Conservation (phyloP, 2,113 vertebrate genomes). For the Edolisoma coerulescens region DNA sequence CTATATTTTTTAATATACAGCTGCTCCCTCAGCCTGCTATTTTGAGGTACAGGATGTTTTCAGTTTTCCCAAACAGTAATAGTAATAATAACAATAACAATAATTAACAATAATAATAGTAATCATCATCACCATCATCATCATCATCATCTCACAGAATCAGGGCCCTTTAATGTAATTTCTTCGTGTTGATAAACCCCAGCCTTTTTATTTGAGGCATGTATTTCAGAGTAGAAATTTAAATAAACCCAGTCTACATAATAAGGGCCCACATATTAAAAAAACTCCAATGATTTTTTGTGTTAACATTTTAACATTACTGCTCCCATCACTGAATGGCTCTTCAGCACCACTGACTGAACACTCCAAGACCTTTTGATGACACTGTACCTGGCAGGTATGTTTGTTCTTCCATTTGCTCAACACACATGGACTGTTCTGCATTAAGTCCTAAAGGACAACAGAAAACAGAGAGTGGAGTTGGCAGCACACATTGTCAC, state of each 20-base stretch:
- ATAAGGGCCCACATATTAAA: background rate
- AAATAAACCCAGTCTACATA: slow-evolving; percentile 17
- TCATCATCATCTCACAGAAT: background rate
- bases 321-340: slow-evolving; percentile 16
- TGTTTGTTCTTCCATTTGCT: slow-evolving; percentile 93
- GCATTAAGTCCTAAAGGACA: slow-evolving; percentile 87
- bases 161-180: background rate
- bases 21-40: background rate
- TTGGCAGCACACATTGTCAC: slow-evolving; percentile 41
- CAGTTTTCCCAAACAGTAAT: background rate
- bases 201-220: background rate
- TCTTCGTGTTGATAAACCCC: background rate
- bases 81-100: background rate
- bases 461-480: slow-evolving; percentile 68
- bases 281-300: background rate
- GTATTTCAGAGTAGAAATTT: slow-evolving; percentile 2
- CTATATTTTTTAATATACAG: background rate
- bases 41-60: background rate
- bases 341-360: slow-evolving; percentile 45
- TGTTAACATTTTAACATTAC: slow-evolving; percentile 42
- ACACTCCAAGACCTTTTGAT: slow-evolving; percentile 58
- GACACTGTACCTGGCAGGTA: slow-evolving; percentile 90
- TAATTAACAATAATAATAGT: background rate
- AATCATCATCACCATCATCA: background rate
- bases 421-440: slow-evolving; percentile 83